phyloP scores from a whole-genome alignment of 1,140 invertebrate species.

The Drosophila simulans region DNA sequence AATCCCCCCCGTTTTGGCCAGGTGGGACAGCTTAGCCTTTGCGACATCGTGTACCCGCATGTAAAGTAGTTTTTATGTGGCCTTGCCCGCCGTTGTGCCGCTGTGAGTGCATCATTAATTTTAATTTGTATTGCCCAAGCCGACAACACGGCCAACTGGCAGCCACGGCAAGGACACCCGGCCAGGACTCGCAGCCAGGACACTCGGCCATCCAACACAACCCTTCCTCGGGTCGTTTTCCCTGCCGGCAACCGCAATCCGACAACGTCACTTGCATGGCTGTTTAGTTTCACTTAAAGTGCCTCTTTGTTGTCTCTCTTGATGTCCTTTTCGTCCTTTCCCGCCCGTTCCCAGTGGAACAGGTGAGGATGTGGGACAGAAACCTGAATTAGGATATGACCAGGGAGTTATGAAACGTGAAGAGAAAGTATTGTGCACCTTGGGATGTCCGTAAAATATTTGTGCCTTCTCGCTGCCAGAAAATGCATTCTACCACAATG shows the following conservation, averaged over 20 bases:
- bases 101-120: conserved; percentile 81
- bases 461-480: not conserved
- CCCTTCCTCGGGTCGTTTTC: conserved; percentile 15
- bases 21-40: conserved; percentile 74
- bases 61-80: conserved; percentile 80
- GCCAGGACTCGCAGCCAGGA: conserved; percentile 61
- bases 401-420: conserved; percentile 35
- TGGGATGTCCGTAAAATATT: conserved; percentile 4
- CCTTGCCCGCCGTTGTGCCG: conserved; percentile 31
- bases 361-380: not conserved
- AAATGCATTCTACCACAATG: conserved; percentile 18
- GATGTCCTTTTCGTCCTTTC: conserved; percentile 22
- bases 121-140: conserved; percentile 76
- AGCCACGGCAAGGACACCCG: conserved; percentile 40
- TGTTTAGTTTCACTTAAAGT: conserved; percentile 82
- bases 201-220: conserved; percentile 53
- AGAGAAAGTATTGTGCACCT: conserved; percentile 27
- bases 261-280: conserved; percentile 79
- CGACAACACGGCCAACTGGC: conserved; percentile 73
- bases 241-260: conserved; percentile 62
- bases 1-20: conserved; percentile 41
- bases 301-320: conserved; percentile 64
- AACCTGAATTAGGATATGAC: conserved; percentile 25
- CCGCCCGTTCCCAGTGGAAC: not conserved
- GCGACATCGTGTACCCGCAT: conserved; percentile 72